A percentile compares a stretch with the other conserved stretches of the same genome.
Evolutionary conservation across 2,888 invertebrate genomes (phyloP).

Genomic region (Eulithis prunata): DNA sequence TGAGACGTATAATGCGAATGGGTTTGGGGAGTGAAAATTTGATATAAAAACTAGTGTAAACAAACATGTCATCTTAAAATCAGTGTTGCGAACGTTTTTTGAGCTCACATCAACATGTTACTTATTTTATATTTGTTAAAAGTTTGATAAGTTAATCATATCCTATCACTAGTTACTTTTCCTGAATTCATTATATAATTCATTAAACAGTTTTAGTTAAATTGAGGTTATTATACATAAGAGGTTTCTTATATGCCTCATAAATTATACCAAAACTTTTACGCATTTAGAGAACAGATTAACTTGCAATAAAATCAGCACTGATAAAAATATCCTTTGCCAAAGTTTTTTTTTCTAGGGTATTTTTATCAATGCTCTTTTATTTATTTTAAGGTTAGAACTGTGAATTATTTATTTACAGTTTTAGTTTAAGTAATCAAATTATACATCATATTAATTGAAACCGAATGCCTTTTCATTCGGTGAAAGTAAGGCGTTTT

Average conservation of each 20-base stretch:
- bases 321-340: constrained; percentile 8
- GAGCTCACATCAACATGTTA: neutral
- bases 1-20: constrained; percentile 50
- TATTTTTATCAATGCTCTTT: constrained; percentile 11
- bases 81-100: neutral
- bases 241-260: constrained; percentile 19
- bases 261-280: constrained; percentile 62
- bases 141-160: too few relatives aligned
- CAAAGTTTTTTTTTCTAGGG: neutral
- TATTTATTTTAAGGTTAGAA: neutral
- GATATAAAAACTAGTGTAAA: constrained; percentile 6
- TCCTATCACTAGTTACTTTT: too few relatives aligned
- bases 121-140: neutral
- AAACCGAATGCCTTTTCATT: constrained; percentile 25
- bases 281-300: constrained; percentile 59
- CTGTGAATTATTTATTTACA: constrained; percentile 24
- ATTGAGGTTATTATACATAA: neutral
- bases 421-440: constrained; percentile 15
- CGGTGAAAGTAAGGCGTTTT: constrained; percentile 16
- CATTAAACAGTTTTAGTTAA: too few relatives aligned
- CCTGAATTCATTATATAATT: too few relatives aligned
- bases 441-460: constrained; percentile 17
- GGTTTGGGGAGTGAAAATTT: neutral
- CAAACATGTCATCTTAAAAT: neutral
- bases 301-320: constrained; percentile 17